Base-by-base conservation (phyloP, 2,888 invertebrate genomes). In the Parnassius smintheus region DNA sequence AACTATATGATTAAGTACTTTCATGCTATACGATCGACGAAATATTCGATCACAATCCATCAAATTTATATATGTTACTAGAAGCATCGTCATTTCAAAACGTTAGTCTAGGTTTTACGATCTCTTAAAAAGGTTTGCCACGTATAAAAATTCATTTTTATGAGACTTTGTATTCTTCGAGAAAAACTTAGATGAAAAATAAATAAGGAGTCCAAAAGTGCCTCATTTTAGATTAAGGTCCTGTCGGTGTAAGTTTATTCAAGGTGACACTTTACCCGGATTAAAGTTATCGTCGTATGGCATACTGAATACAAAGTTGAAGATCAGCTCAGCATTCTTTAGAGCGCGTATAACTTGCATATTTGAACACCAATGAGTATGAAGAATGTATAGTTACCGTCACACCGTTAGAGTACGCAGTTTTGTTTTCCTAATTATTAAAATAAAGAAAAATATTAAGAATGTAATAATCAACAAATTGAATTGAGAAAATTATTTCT, bases 201-300 rank as follows among this genome's bases (percentile, higher is more conserved):
- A 65, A 18, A 57, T 52, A 55, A 49, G 74, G 80, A 77, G 77
- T 76, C 56, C 51, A 56, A 74, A 35, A 83, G 79, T 80, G 83
- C 83, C 84, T 82, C 77, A 81, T 81, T 83, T 80, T 84, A 84
- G 84, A 88, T 87, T 88, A 88, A 87, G 88, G 88, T 83, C 85
- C 84, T 84, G 86, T 86, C 84, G 76, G 80, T 83, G 83, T 86
- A 85, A 91, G 86, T 88, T 83, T 87, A 87, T 90, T 85, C 84
- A 83, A 88, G 89, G 88, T 91, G 90, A 90, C 90, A 90, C 87
- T 90, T 88, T 87, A 81, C 82, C 84, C 87, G 88, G 90, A 90
- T 89, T 91, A 89, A 90, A 88, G 86, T 90, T 91, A 91, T 91
- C 88, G 88, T 83, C 81, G 85, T 81, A 86, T 81, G 84, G 86